These are phyloP conservation scores for Streptopelia turtur DNA, from an alignment of 2,797 vertebrate species.

Conservation along the genomic window DNA sequence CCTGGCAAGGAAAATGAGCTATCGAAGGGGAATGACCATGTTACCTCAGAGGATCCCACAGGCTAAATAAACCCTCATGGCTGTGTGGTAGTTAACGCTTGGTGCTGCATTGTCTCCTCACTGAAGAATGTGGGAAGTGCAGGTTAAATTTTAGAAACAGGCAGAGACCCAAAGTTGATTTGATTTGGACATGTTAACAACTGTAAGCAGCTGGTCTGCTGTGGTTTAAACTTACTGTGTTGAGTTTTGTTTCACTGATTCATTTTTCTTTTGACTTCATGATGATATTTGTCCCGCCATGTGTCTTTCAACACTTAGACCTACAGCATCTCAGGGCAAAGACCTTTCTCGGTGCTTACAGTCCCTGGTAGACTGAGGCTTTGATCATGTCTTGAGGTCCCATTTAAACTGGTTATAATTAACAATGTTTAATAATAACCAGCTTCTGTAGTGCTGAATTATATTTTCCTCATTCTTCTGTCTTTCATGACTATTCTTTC, in stretches of 20 bases:
- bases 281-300: neutral
- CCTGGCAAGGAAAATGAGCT: neutral
- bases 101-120: neutral
- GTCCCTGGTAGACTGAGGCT: neutral
- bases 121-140: neutral
- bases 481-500: neutral
- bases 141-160: neutral
- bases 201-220: neutral
- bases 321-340: neutral
- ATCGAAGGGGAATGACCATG: neutral
- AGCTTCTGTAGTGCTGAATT: neutral
- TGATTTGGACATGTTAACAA: neutral
- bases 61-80: neutral
- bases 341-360: rapidly evolving
- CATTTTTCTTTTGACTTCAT: neutral
- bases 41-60: neutral
- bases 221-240: neutral
- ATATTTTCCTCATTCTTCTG: neutral
- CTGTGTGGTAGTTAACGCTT: neutral
- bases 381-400: neutral
- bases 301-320: neutral
- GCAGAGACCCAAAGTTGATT: neutral
- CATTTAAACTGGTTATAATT: neutral
- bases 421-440: neutral
- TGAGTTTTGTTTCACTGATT: neutral